These are phyloP conservation scores for Lobophora halterata DNA, from an alignment of 2,888 invertebrate species.

Conservation along the genomic window DNA sequence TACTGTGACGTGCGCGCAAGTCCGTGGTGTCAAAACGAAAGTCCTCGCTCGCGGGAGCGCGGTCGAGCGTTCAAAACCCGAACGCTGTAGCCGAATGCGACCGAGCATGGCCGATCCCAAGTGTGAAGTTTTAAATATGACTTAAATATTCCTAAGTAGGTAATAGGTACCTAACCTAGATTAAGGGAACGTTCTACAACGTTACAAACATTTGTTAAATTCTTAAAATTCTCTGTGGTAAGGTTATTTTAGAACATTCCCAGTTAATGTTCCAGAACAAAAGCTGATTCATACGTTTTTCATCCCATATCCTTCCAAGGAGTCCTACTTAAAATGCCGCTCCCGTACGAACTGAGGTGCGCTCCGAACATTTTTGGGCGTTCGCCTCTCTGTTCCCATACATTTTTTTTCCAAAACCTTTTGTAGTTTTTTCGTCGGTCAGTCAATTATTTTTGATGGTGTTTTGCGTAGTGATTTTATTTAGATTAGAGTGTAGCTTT, in stretches of 20 bases:
- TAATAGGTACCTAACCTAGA: too few species aligned
- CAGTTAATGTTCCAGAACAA: slow-evolving; percentile 22
- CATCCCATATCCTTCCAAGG: slow-evolving; percentile 58
- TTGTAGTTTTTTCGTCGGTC: slow-evolving; percentile 42
- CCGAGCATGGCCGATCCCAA: too few species aligned
- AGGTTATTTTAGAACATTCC: too few species aligned
- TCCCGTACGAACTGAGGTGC: slow-evolving; percentile 60
- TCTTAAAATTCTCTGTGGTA: slow-evolving; percentile 13
- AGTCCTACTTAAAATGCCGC: slow-evolving; percentile 72
- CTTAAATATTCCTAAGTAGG: too few species aligned
- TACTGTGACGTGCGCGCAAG: too few species aligned
- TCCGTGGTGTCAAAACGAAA: too few species aligned
- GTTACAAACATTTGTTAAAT: not conserved
- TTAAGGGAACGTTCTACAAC: too few species aligned
- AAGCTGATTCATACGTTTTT: slow-evolving; percentile 51
- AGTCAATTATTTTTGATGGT: slow-evolving; percentile 29
- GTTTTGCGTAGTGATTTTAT: slow-evolving; percentile 28
- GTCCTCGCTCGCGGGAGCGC: too few species aligned
- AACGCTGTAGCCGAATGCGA: too few species aligned
- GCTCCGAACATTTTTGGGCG: slow-evolving; percentile 72
- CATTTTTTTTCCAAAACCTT: slow-evolving; percentile 48
- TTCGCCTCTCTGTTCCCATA: slow-evolving; percentile 62
- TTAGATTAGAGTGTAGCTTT: slow-evolving; percentile 5
- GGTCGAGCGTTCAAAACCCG: too few species aligned
- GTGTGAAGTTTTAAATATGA: too few species aligned